A percentile compares a stretch with the other conserved stretches of the same genome.
These are phyloP conservation scores for Microtus pennsylvanicus DNA, from an alignment of 2,113 vertebrate genomes.

Conservation along the genomic window DNA sequence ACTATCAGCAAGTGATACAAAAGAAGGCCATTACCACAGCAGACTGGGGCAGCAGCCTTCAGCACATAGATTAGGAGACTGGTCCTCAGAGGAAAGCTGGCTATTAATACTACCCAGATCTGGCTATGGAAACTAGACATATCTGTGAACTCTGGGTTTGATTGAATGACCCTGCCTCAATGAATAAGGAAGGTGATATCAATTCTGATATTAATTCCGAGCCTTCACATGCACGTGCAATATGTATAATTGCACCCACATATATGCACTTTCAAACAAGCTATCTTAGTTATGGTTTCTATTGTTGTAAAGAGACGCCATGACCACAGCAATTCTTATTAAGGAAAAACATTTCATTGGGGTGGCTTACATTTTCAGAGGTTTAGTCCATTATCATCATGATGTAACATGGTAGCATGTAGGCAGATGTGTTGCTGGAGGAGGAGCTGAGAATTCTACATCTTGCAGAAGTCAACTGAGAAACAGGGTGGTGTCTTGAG, in stretches of 20 bases:
- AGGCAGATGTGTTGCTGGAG: background rate
- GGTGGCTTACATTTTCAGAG: background rate
- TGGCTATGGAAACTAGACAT: background rate
- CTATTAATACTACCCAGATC: background rate
- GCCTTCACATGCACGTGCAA: background rate
- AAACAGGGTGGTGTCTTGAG: background rate
- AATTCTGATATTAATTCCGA: background rate
- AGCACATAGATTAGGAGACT: background rate
- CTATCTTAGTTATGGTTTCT: background rate
- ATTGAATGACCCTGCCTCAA: background rate
- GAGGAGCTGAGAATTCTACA: background rate
- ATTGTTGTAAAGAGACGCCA: background rate
- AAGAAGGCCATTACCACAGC: background rate
- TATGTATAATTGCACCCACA: background rate
- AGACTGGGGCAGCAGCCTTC: background rate
- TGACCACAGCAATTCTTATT: background rate
- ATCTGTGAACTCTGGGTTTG: background rate
- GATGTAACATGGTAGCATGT: background rate
- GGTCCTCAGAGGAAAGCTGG: background rate
- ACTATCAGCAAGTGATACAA: conserved; percentile 35
- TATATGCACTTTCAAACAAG: background rate
- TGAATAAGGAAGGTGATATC: background rate
- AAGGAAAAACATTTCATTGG: background rate
- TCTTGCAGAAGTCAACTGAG: background rate
- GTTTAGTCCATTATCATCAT: background rate